Base-by-base conservation (phyloP, 1,140 invertebrate species). In the Armadillidium nasatum region DNA sequence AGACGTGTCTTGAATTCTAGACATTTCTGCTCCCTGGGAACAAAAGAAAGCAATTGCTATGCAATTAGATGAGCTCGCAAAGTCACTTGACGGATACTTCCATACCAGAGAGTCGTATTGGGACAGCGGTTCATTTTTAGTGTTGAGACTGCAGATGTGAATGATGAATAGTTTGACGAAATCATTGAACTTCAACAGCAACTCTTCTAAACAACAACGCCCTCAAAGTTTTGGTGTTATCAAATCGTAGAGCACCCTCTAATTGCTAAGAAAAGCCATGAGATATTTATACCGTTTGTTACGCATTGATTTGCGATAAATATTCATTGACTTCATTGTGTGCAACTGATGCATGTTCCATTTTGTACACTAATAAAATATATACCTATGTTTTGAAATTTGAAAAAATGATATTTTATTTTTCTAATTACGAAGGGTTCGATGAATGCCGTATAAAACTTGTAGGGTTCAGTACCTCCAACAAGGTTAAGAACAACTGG, bases 31-130 rank as follows among this genome's bases (percentile, higher is more conserved):
- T 4, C 45, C 11, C 11, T 1, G 45, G 72, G 72, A 73, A 73
- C 72, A 67, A 11, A 73, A 73, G 71, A 1, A 71, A 71, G 71
- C 71, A 71, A 3, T 71, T 71, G 23, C 23, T 22, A 71, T 71
- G 71, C 71, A 71, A 1, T 71, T 43, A 69, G n/a, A 71, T 71
- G 23, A 71, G 71, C 71, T 71, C 71, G 71, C 72, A 73, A 73
- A 73, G 72, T 73, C 72, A 67, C 23, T 73, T 3, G 72, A 71
- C 71, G n/a, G 72, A 73, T 73, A 43, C 72, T 73, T 19, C 71
- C 54, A 13, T 54, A 72, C 67, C 74, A 75, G 70, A 75, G 69
- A 22, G n/a, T 45, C 19, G 0, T n/a, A 11, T 10, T 71, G 50
- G 15, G 10, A 66, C 43, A 44, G 7, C 68, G 9, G 4, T 22